Evolutionary conservation across 2,888 invertebrate species (phyloP).

Genomic region (Metellina segmentata): DNA sequence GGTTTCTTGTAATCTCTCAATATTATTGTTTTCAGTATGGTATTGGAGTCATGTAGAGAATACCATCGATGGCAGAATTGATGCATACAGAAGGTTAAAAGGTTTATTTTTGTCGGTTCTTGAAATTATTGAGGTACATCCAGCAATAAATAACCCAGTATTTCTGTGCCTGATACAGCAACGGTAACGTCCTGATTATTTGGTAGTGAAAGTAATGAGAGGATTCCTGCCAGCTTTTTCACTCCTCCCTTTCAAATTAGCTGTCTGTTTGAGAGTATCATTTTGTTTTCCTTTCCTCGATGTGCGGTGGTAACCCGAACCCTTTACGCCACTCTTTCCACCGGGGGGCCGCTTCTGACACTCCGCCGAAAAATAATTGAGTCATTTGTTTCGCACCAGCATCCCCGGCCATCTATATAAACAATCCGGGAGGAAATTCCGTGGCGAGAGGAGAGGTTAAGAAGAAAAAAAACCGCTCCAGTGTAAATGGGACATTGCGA

Average conservation of each 20-base stretch:
- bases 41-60: too few relatives aligned
- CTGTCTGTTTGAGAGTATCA: not conserved
- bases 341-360: not conserved
- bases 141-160: too few relatives aligned
- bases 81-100: too few relatives aligned
- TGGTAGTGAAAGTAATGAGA: not conserved
- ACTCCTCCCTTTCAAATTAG: not conserved
- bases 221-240: not conserved
- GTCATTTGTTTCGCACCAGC: conserved; percentile 26
- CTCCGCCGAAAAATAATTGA: conserved; percentile 25
- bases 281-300: not conserved
- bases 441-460: not conserved
- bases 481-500: conserved; percentile 3
- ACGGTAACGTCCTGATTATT: too few relatives aligned
- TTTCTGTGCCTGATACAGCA: too few relatives aligned
- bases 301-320: not conserved
- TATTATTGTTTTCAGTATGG: too few relatives aligned
- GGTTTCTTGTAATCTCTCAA: too few relatives aligned
- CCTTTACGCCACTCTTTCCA: not conserved
- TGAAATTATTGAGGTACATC: too few relatives aligned
- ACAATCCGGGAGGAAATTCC: conserved; percentile 17
- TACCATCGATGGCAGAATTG: too few relatives aligned
- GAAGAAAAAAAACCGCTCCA: not conserved
- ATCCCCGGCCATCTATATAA: conserved; percentile 9
- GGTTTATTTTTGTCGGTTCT: too few relatives aligned